Percentiles rank a stretch among this genome's conserved stretches.
These are phyloP conservation scores for Oedothorax gibbosus DNA, from an alignment of 1,140 invertebrate genomes.

Conservation along the genomic window DNA sequence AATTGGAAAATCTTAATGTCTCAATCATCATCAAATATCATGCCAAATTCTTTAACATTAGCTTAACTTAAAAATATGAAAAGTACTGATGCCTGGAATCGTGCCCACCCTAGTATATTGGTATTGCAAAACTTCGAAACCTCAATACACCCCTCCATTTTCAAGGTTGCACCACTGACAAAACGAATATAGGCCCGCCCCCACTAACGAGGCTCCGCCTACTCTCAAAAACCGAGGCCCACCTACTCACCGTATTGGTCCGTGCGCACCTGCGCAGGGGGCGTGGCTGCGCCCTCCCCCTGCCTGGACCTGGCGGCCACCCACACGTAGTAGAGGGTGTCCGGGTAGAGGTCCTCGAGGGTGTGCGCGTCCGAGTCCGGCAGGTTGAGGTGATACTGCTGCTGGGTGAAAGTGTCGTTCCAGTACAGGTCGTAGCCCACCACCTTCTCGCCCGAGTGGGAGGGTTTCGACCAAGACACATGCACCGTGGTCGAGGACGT, in stretches of 20 bases:
- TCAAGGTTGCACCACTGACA: too few relatives aligned
- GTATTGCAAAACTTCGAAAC: too few relatives aligned
- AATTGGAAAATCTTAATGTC: too few relatives aligned
- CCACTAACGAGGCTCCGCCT: too few relatives aligned
- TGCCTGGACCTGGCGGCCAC: slow-evolving; percentile 89
- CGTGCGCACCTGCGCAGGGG: slow-evolving; percentile 90
- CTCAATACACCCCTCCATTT: too few relatives aligned
- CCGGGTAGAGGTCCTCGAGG: slow-evolving; percentile 88
- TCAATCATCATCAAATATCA: too few relatives aligned
- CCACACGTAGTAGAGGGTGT: slow-evolving; percentile 96
- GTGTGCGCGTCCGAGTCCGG: slow-evolving; percentile 85
- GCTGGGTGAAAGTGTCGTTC: slow-evolving; percentile 93
- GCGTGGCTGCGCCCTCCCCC: slow-evolving; percentile 93
- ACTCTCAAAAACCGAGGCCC: too few relatives aligned
- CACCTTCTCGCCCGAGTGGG: slow-evolving; percentile 91
- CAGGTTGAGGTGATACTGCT: slow-evolving; percentile 78
- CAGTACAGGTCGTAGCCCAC: slow-evolving; percentile 96
- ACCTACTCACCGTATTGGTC: slow-evolving; percentile 93
- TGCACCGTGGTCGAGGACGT: slow-evolving; percentile 83
- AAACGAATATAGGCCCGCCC: too few relatives aligned
- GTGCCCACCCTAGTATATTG: too few relatives aligned
- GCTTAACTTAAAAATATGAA: too few relatives aligned
- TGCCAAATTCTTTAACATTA: too few relatives aligned
- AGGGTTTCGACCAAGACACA: slow-evolving; percentile 89
- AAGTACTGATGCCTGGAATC: too few relatives aligned